Base-by-base conservation (phyloP, 1,140 invertebrate genomes). In the Agrilus planipennis region DNA sequence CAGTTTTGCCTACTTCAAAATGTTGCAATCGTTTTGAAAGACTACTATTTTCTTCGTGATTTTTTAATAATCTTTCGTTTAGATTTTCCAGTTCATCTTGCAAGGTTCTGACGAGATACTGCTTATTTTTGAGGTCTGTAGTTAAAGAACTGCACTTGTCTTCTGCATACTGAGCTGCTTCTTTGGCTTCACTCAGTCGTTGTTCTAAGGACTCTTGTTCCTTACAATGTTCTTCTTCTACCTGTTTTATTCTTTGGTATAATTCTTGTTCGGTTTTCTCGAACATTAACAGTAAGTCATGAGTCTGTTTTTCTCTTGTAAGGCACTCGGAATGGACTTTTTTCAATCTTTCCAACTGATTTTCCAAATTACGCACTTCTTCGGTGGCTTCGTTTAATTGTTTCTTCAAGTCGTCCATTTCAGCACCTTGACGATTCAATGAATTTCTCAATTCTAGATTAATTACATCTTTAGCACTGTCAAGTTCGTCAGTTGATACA, bases 41-140 rank as follows among this genome's bases (percentile, higher is more conserved):
- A 10, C 64, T 63, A 46, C 86, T 82, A 55, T 87, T 88, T 63
- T 88, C 84, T 55, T 84, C 77, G 30, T 82, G 77, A 41, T 76
- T 78, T 44, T 70, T 70, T 2, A 72, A 55, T 19, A 83, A 57
- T 39, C 72, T 55, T 49, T 71, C 65, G 40, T 67, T 69, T n/a
- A 50, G 47, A 34, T 44, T 68, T 54, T 68, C 69, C 25, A 79
- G 56, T 57, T 77, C 75, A 39, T 70, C 69, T 56, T 74, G 72
- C 32, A 79, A 60, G 45, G 64, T 68, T 39, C 62, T 53, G 15
- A 72, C 57, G 11, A 64, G 64, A 38, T 71, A 67, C 52, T 79
- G 76, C 49, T 73, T 77, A 22, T 72, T 70, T 17, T 70, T 60
- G 14, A 81, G 52, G 51, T 81, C 76, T 15, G 67, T 66, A n/a